These are phyloP conservation scores for Leptatherina wallacei DNA, from an alignment of 2,797 vertebrate genomes.

Conservation along the genomic window DNA sequence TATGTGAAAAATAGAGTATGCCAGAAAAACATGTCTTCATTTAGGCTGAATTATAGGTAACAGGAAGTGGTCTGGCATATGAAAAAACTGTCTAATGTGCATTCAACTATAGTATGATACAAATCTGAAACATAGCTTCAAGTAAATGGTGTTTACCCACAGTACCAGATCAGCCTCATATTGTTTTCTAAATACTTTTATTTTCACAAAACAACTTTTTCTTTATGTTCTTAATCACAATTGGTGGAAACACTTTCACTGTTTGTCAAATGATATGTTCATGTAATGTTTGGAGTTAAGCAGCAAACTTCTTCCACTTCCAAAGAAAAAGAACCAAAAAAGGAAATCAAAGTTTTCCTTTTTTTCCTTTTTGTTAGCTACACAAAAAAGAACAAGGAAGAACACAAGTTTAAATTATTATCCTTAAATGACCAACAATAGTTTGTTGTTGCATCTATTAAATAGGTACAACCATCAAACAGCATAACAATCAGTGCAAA, in stretches of 20 bases:
- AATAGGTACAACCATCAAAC: neutral
- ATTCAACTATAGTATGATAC: slow-evolving; percentile 22
- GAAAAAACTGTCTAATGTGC: slow-evolving; percentile 17
- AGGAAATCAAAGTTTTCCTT: neutral
- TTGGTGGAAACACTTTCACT: slow-evolving; percentile 21
- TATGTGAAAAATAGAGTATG: slow-evolving; percentile 7
- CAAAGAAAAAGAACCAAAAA: neutral
- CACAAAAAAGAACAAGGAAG: neutral
- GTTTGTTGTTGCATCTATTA: neutral
- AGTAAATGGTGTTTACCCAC: slow-evolving; percentile 18
- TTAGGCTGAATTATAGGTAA: slow-evolving; percentile 21
- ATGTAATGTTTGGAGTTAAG: slow-evolving; percentile 11
- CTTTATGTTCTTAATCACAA: slow-evolving; percentile 3
- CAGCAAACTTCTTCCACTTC: neutral
- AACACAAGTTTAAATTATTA: neutral
- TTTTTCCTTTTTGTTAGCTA: neutral
- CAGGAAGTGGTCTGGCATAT: neutral
- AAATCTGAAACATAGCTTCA: slow-evolving; percentile 20
- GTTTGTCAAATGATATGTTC: slow-evolving; percentile 29
- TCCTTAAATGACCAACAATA: neutral
- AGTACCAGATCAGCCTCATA: neutral
- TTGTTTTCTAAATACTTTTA: slow-evolving; percentile 16
- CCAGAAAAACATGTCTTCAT: slow-evolving; percentile 33
- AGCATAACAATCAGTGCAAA: neutral
- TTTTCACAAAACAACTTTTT: neutral